Evolutionary conservation across 2,888 invertebrate genomes (phyloP).

Genomic region (Chalcosyrphus nemorum): DNA sequence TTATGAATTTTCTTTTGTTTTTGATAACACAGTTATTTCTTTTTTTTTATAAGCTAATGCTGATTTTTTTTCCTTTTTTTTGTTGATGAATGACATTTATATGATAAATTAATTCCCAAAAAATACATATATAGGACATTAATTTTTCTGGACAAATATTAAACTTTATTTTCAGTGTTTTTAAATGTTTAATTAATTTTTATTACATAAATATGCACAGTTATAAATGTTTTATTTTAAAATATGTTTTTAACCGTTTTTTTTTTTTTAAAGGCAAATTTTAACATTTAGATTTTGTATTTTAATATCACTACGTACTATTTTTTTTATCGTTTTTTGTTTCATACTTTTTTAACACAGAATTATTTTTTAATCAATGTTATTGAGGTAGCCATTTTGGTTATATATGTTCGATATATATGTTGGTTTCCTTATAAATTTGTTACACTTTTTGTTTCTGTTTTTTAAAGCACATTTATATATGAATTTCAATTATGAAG

Average conservation of each 20-base stretch:
- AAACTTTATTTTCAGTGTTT: background rate
- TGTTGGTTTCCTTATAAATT: conserved; percentile 9
- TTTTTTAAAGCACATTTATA: conserved; percentile 19
- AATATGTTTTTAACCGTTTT: conserved; percentile 11
- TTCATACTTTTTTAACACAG: conserved; percentile 19
- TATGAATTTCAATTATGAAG: background rate
- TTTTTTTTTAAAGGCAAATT: conserved; percentile 59
- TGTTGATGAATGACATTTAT: conserved; percentile 16
- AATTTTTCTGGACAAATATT: conserved; percentile 48
- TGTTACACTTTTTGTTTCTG: background rate
- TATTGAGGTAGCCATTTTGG: conserved; percentile 66
- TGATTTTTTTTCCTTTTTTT: conserved; percentile 14
- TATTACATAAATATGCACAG: conserved; percentile 53
- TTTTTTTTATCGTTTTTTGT: background rate
- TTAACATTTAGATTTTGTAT: conserved; percentile 60
- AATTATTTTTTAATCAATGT: conserved; percentile 38
- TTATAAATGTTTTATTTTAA: conserved; percentile 25
- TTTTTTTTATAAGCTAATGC: conserved; percentile 37
- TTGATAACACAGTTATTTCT: conserved; percentile 61
- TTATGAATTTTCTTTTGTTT: conserved; percentile 35
- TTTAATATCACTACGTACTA: conserved; percentile 5
- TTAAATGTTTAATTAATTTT: conserved; percentile 36
- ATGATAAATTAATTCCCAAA: conserved; percentile 10
- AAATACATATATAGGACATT: conserved; percentile 52
- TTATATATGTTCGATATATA: conserved; percentile 33